phyloP scores from a whole-genome alignment of 2,888 invertebrate genomes.

The Schizotus pectinicornis region DNA sequence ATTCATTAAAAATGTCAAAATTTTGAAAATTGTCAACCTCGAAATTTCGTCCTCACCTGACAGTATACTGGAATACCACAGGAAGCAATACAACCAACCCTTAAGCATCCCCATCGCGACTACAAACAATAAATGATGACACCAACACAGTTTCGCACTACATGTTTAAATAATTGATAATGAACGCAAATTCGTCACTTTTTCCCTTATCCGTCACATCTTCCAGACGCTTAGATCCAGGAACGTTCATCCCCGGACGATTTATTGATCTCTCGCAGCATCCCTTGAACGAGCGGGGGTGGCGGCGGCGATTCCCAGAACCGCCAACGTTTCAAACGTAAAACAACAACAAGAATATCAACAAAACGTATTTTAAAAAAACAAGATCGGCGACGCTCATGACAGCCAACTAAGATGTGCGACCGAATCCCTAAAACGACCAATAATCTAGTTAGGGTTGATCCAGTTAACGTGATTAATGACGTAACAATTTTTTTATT shows the following conservation, averaged over 20 bases:
- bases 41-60: no score
- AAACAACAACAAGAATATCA: conserved; percentile 15
- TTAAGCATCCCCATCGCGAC: conserved; percentile 43
- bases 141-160: background rate
- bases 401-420: conserved; percentile 1
- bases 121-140: conserved; percentile 2
- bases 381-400: conserved; percentile 8
- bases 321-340: conserved; percentile 12
- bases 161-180: conserved; percentile 14
- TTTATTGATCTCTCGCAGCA: conserved; percentile 22
- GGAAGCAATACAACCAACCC: conserved; percentile 52
- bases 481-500: no score
- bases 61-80: conserved; percentile 57
- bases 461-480: no score
- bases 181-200: background rate
- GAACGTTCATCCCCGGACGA: conserved; percentile 8
- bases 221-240: background rate
- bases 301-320: conserved; percentile 2
- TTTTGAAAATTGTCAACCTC: background rate
- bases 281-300: background rate
- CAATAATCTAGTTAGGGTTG: no score
- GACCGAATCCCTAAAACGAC: background rate
- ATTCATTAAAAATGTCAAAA: conserved; percentile 15
- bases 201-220: background rate
- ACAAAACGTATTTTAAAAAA: conserved; percentile 21